Evolutionary conservation across 2,797 vertebrate species (phyloP), one percentile per base, ranked within the genome.

Genomic region (Periparus ater): DNA sequence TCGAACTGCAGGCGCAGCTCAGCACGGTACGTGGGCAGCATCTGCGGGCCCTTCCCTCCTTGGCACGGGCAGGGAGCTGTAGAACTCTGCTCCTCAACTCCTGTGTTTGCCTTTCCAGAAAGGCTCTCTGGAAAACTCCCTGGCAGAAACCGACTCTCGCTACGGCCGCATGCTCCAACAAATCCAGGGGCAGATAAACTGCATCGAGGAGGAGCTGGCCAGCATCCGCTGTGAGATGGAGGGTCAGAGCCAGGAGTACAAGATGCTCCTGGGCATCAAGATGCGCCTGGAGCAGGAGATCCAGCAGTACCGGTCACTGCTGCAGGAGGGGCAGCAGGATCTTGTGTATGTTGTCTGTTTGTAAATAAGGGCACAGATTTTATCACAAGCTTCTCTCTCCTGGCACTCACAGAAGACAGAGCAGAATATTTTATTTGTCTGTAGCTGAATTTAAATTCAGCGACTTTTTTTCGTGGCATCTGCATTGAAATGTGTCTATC

Each of bases 1-100:
- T 99, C 4, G 99, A 99, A 55, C 98, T 99, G 51, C 99, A 99
- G 97, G 98, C 98, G 17, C 98, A 98, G 93, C 96, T 75, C 57
- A 89, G 76, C 76, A 79, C 63, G 34, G 76, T 79, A n/a, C 9
- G 7, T 14, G 34, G 63, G 77, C 63, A 67, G 63, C 18, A 57
- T 11, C 44, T 57, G 76, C 1, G 2, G 11, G 19, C 53, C 53
- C 77, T 40, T 40, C 77, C 44, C 77, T 80, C 53, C 44, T 22
- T 67, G 53, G 63, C 76, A n/a, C 1, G 8, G n/a, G 14, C 50
- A 36, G 21, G 32, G 26, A 36, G 40, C 40, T 0, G 0, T 17
- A 36, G 61, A 54, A 10, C 75, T 54, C 50, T 54, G 40, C 75
- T 65, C 50, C 61, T 78, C 75, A 78, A 20, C 17, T 55, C 29